Conservation (phyloP, 2,113 vertebrate species). For the Myxocyprinus asiaticus region DNA sequence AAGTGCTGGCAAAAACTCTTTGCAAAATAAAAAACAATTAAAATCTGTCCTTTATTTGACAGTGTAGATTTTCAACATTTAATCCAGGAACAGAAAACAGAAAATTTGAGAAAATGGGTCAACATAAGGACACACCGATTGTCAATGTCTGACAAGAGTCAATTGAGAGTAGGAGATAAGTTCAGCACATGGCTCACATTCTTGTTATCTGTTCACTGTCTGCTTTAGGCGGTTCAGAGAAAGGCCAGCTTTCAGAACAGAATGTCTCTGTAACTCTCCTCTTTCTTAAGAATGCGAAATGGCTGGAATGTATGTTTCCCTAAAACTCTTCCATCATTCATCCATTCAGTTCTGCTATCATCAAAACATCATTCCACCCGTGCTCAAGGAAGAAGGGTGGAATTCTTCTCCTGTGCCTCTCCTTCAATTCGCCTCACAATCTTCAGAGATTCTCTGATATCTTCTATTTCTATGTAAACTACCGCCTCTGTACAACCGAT, state of each 20-base stretch:
- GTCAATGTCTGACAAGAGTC: too few relatives aligned
- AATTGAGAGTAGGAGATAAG: background rate
- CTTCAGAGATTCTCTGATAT: conserved; percentile 54
- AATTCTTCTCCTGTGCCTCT: conserved; percentile 1
- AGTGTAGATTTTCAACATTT: background rate
- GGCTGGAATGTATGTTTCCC: conserved; percentile 32
- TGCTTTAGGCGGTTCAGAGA: conserved; percentile 7
- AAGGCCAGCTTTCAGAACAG: background rate
- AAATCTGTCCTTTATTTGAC: background rate
- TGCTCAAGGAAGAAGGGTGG: background rate
- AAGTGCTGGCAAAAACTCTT: background rate
- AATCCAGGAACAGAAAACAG: background rate
- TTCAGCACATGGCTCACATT: conserved; percentile 3
- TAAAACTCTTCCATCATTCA: conserved; percentile 47
- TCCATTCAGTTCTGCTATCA: conserved; percentile 30
- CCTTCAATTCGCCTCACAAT: background rate
- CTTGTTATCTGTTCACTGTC: background rate
- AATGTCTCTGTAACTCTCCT: background rate
- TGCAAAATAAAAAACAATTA: background rate
- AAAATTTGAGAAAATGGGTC: background rate
- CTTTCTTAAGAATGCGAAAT: background rate
- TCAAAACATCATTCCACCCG: conserved; percentile 38
- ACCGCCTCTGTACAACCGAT: conserved; percentile 57
- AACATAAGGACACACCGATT: background rate
- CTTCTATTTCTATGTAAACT: conserved; percentile 58